Evolutionary conservation across 2,113 vertebrate genomes (phyloP).

Genomic region (Vidua chalybeata): DNA sequence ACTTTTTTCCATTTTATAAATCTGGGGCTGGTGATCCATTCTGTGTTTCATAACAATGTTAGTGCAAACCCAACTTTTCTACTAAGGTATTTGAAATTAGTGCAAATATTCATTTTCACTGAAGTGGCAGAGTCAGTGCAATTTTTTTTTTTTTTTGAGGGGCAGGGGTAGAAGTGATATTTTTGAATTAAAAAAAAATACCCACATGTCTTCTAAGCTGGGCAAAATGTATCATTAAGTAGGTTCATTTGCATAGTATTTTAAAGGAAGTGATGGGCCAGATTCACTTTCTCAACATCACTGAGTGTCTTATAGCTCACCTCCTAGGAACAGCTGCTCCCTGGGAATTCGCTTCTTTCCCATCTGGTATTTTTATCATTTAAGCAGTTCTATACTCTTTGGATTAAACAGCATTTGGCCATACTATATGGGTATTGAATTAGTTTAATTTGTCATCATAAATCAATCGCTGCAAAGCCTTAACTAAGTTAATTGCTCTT

Average conservation of each 20-base stretch:
- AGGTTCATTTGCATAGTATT: neutral
- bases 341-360: neutral
- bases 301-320: neutral
- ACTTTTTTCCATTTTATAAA: neutral
- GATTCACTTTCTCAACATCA: neutral
- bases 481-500: slow-evolving; percentile 47
- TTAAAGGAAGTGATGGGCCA: neutral
- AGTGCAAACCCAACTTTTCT: neutral
- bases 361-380: slow-evolving; percentile 40
- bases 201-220: neutral
- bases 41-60: neutral
- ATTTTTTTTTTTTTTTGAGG: neutral
- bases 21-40: neutral
- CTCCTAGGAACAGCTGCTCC: neutral
- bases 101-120: neutral
- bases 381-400: slow-evolving; percentile 1
- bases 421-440: slow-evolving; percentile 47
- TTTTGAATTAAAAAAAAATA: neutral
- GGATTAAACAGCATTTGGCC: slow-evolving; percentile 42
- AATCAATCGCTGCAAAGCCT: slow-evolving; percentile 46
- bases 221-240: neutral
- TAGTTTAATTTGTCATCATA: slow-evolving; percentile 66
- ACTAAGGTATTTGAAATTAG: neutral
- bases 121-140: neutral
- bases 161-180: neutral